Conservation (phyloP, 2,113 vertebrate species). For the Cynopterus brachyotis region DNA sequence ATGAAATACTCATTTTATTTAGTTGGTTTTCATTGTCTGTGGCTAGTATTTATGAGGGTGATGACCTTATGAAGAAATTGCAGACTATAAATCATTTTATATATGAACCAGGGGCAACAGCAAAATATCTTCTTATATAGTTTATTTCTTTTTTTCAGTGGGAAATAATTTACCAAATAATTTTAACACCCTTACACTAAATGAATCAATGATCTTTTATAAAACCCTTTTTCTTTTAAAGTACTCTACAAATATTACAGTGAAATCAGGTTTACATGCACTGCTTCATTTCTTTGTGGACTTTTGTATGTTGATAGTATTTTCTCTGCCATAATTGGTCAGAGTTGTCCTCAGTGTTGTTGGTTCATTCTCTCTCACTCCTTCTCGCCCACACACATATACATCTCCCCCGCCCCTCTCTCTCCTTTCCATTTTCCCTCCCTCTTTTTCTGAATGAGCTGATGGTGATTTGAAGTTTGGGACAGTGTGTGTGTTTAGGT, state of each 20-base stretch:
- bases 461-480: neutral
- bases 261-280: neutral
- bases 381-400: no score
- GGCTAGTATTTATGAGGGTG: constrained; percentile 60
- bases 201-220: constrained; percentile 22
- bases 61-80: constrained; percentile 55
- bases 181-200: constrained; percentile 46
- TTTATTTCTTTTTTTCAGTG: constrained; percentile 46
- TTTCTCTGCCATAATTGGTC: neutral
- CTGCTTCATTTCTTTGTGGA: neutral
- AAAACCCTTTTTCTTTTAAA: neutral
- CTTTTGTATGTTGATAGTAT: neutral
- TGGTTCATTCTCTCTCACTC: neutral
- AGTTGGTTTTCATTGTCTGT: constrained; percentile 48
- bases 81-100: constrained; percentile 52
- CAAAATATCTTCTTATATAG: constrained; percentile 33
- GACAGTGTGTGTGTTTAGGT: neutral
- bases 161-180: constrained; percentile 55
- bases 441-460: neutral
- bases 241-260: neutral
- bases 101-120: constrained; percentile 51
- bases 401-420: neutral
- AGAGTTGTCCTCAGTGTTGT: neutral
- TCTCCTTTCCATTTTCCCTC: neutral
- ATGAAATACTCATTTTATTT: constrained; percentile 57